A percentile compares a stretch with the other conserved stretches of the same genome.
phyloP scores from a whole-genome alignment of 2,113 vertebrate genomes.

The Beaufortia kweichowensis region DNA sequence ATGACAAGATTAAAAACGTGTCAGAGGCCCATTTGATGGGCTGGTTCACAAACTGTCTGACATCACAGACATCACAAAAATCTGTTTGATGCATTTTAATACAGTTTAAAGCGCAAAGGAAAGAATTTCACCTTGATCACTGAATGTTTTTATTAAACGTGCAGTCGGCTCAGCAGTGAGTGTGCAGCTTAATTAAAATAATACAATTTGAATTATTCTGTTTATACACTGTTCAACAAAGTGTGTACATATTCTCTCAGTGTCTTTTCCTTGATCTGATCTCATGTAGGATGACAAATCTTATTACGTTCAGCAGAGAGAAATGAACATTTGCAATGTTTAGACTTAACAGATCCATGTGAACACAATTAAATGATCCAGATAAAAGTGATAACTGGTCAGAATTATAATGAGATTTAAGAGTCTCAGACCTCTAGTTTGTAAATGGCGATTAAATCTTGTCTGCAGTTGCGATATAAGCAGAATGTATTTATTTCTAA shows the following conservation, averaged over 20 bases:
- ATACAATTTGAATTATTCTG: neutral
- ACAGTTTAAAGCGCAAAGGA: neutral
- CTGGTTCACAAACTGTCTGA: neutral
- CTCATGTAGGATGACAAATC: neutral
- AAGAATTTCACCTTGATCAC: conserved; percentile 23
- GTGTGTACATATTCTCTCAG: neutral
- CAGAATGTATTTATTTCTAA: neutral
- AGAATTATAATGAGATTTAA: conserved; percentile 1
- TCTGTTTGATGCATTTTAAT: neutral
- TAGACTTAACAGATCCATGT: neutral
- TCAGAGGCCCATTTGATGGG: neutral
- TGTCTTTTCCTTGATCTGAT: neutral
- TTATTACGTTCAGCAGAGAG: neutral
- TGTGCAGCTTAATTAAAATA: conserved; percentile 4
- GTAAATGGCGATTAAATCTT: neutral
- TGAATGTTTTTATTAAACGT: neutral
- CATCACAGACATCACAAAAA: neutral
- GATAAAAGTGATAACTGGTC: neutral
- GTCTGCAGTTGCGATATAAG: neutral
- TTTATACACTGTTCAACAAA: neutral
- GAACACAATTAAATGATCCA: neutral
- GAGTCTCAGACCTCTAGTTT: neutral
- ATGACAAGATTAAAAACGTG: too few relatives aligned
- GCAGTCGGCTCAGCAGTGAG: neutral
- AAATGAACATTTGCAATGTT: neutral